A percentile compares a stretch with the other conserved stretches of the same genome.
Evolutionary conservation across 2,888 invertebrate species (phyloP).

Genomic region (Biston stratarius): DNA sequence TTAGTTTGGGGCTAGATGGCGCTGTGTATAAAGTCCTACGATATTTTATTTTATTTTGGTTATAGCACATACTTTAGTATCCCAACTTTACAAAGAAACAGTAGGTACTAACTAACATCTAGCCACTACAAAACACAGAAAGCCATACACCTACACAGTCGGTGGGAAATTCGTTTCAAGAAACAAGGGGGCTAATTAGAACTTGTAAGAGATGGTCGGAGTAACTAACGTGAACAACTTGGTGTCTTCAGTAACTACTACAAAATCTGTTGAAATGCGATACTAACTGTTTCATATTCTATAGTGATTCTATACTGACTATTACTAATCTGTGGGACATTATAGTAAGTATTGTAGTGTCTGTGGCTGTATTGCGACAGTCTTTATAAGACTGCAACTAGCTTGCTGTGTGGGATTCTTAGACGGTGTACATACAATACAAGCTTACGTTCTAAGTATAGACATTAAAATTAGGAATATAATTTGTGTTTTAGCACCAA

Average conservation of each 20-base stretch:
- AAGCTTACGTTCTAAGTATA: too few relatives aligned
- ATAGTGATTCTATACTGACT: constrained; percentile 10
- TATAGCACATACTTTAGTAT: not conserved
- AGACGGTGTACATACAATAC: constrained; percentile 20
- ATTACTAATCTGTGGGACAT: constrained; percentile 1
- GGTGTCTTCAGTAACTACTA: constrained; percentile 15
- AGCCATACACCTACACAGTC: constrained; percentile 38
- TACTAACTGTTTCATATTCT: constrained; percentile 21
- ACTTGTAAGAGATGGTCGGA: constrained; percentile 60
- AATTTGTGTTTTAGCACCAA: too few relatives aligned
- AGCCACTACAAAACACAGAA: constrained; percentile 32
- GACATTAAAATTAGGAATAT: too few relatives aligned
- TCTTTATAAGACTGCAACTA: constrained; percentile 38
- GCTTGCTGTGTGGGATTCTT: constrained; percentile 42
- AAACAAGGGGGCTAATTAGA: constrained; percentile 64
- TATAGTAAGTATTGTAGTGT: not conserved
- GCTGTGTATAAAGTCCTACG: too few relatives aligned
- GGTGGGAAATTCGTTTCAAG: constrained; percentile 56
- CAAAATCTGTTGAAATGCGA: not conserved
- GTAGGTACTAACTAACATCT: constrained; percentile 16
- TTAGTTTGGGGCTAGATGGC: too few relatives aligned
- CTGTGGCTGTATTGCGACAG: constrained; percentile 40
- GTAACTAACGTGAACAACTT: constrained; percentile 58
- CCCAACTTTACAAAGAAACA: constrained; percentile 9
- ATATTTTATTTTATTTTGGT: too few relatives aligned